Conservation (phyloP, 2,797 vertebrate genomes). For the Sorex maritimensis region DNA sequence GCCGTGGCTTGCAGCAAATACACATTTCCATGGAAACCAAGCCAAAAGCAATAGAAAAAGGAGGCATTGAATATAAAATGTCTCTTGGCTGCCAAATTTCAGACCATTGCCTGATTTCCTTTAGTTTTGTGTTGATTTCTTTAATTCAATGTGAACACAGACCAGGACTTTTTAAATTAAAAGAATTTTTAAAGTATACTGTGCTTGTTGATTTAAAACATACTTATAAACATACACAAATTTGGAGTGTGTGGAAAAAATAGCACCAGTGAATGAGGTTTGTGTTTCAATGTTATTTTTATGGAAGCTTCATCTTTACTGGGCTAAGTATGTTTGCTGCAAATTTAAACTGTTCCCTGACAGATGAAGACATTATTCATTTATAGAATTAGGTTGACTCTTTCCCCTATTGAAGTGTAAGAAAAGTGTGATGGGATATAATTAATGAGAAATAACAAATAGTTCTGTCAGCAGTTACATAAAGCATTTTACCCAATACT, state of each 20-base stretch:
- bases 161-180: constrained; percentile 64
- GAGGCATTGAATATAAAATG: constrained; percentile 64
- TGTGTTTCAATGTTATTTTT: constrained; percentile 79
- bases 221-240: constrained; percentile 33
- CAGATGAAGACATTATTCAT: constrained; percentile 49
- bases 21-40: constrained; percentile 82
- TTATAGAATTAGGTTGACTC: constrained; percentile 26
- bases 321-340: constrained; percentile 45
- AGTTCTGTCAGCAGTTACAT: background rate
- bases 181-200: background rate
- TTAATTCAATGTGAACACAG: constrained; percentile 77
- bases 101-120: constrained; percentile 65
- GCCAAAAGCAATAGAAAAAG: constrained; percentile 79
- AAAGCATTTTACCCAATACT: constrained; percentile 14
- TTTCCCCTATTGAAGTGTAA: background rate
- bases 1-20: constrained; percentile 74
- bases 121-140: constrained; percentile 67
- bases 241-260: constrained; percentile 63
- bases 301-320: constrained; percentile 59
- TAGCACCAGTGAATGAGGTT: constrained; percentile 56
- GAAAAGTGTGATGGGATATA: background rate
- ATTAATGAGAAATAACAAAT: constrained; percentile 39
- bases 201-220: constrained; percentile 71
- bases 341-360: constrained; percentile 69
- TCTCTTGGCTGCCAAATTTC: constrained; percentile 74